Evolutionary conservation across 2,888 invertebrate species (phyloP).

Genomic region (Dermolepida albohirtum): DNA sequence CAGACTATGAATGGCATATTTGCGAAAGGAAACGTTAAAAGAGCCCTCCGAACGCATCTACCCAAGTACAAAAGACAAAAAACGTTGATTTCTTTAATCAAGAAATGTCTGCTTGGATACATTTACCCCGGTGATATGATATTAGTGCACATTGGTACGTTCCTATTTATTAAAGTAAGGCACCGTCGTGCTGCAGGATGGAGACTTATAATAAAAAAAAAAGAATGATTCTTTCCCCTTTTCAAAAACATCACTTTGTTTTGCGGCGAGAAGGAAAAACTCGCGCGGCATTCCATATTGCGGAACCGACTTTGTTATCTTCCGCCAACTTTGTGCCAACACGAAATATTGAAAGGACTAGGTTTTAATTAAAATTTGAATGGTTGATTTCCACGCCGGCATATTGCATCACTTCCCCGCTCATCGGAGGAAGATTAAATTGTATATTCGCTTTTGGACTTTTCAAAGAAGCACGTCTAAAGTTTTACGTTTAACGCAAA

Average conservation of each 20-base stretch:
- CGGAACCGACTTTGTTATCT: conserved; percentile 36
- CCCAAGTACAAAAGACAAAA: not conserved
- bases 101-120: conserved; percentile 6
- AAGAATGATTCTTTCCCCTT: not conserved
- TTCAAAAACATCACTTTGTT: conserved; percentile 26
- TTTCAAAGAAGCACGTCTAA: conserved; percentile 1
- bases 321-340: conserved; percentile 34
- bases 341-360: conserved; percentile 33
- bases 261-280: conserved; percentile 29
- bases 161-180: conserved; percentile 28
- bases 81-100: conserved; percentile 21
- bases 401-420: not conserved
- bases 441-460: conserved; percentile 12
- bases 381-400: conserved; percentile 31
- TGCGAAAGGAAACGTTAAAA: no score
- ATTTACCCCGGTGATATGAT: conserved; percentile 9
- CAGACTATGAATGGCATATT: no score
- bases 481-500: conserved; percentile 1
- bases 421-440: conserved; percentile 18
- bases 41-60: no score
- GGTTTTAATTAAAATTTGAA: conserved; percentile 38
- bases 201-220: conserved; percentile 23
- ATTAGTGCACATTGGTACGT: conserved; percentile 21
- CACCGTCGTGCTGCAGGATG: not conserved
- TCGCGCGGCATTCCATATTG: conserved; percentile 19